A percentile compares a stretch with the other conserved stretches of the same genome.
Evolutionary conservation across 2,113 vertebrate species (phyloP).

Genomic region (Gnathonemus longibarbis): DNA sequence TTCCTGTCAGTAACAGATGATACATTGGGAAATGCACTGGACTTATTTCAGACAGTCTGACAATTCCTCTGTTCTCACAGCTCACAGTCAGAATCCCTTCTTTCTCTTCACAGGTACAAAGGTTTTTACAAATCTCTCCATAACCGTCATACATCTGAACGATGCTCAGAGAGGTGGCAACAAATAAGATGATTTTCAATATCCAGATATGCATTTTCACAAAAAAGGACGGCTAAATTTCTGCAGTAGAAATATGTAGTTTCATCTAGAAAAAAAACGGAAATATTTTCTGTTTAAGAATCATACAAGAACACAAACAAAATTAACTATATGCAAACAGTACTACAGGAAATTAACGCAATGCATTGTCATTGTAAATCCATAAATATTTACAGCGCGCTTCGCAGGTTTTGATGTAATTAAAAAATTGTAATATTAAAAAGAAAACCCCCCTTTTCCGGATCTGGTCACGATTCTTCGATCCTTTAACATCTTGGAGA

Average conservation of each 20-base stretch:
- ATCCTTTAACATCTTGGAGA: not conserved
- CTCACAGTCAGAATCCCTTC: constrained; percentile 85
- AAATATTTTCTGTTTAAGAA: constrained; percentile 35
- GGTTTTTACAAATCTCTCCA: constrained; percentile 85
- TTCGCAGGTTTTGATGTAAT: not conserved
- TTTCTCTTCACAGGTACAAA: constrained; percentile 90
- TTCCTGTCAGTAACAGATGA: constrained; percentile 87
- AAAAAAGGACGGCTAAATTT: constrained; percentile 70
- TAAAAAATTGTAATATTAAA: not conserved
- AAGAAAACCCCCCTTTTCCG: not conserved
- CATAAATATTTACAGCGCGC: not conserved
- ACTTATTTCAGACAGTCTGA: constrained; percentile 79
- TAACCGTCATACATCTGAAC: constrained; percentile 81
- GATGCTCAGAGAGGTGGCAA: constrained; percentile 73
- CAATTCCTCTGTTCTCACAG: constrained; percentile 90
- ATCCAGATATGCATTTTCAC: constrained; percentile 96
- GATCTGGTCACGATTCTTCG: constrained; percentile 1
- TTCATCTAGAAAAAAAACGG: constrained; percentile 52
- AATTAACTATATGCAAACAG: constrained; percentile 7
- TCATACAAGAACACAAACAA: not conserved
- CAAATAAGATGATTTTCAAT: constrained; percentile 71
- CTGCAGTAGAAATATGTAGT: constrained; percentile 69
- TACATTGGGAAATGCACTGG: constrained; percentile 78
- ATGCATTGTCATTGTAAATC: not conserved
- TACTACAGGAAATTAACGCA: not conserved